phyloP scores from a whole-genome alignment of 1,140 invertebrate species.

The Watersipora subatra region DNA sequence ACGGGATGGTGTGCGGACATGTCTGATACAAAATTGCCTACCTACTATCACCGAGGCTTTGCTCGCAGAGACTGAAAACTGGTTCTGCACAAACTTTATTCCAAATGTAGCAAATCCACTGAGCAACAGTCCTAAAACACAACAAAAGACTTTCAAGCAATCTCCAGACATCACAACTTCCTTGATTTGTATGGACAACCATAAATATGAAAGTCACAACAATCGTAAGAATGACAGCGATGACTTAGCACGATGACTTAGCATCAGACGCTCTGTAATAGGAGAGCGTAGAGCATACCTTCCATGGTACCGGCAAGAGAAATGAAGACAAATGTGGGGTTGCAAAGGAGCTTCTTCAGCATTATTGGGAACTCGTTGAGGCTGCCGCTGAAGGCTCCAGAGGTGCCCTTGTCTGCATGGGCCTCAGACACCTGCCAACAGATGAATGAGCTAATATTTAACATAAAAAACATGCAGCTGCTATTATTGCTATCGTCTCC shows the following conservation, averaged over 20 bases:
- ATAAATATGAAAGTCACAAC: too few relatives aligned
- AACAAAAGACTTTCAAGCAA: too few relatives aligned
- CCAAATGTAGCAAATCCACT: constrained; percentile 67
- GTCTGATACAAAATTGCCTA: constrained; percentile 37
- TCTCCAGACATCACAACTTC: too few relatives aligned
- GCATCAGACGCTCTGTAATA: too few relatives aligned
- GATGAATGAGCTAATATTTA: not conserved
- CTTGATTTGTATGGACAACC: too few relatives aligned
- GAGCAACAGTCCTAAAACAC: constrained; percentile 47
- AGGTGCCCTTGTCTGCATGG: constrained; percentile 26
- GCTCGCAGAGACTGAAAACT: constrained; percentile 60
- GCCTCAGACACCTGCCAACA: constrained; percentile 52
- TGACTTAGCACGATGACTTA: too few relatives aligned
- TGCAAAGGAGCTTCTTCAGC: constrained; percentile 51
- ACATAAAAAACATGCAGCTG: too few relatives aligned
- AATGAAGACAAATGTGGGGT: constrained; percentile 66
- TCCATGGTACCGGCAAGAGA: constrained; percentile 64
- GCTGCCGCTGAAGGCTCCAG: not conserved
- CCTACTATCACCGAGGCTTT: constrained; percentile 61
- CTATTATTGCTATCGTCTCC: too few relatives aligned
- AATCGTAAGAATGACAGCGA: too few relatives aligned
- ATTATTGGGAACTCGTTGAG: constrained; percentile 50
- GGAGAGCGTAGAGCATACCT: constrained; percentile 44
- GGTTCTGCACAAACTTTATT: constrained; percentile 67
- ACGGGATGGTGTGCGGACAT: too few relatives aligned